These are phyloP conservation scores for Enteromius paludinosus DNA, from an alignment of 2,797 vertebrate genomes.

Conservation along the genomic window DNA sequence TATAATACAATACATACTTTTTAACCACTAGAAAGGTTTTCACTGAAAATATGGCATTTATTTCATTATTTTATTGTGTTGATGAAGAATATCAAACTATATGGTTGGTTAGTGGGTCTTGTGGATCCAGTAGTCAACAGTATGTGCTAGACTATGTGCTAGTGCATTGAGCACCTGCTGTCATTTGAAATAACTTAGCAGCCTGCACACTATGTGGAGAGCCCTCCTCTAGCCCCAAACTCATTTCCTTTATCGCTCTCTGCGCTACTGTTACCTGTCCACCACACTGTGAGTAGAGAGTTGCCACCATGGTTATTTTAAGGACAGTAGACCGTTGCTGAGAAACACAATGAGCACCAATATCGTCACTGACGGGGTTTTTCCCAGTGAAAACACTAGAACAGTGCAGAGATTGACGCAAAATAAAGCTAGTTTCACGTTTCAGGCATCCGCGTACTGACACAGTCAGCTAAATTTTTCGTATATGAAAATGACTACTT, in stretches of 20 bases:
- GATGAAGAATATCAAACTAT: neutral
- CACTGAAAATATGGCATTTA: neutral
- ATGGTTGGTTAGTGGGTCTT: neutral
- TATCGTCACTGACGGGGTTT: neutral
- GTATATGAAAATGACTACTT: neutral
- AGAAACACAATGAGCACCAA: neutral
- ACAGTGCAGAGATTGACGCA: neutral
- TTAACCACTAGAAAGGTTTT: neutral
- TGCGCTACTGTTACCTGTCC: neutral
- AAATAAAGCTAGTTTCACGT: constrained; percentile 2
- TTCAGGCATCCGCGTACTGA: neutral
- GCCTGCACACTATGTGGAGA: neutral
- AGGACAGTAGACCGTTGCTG: constrained; percentile 3
- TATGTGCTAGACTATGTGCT: neutral
- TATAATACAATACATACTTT: neutral
- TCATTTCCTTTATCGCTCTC: neutral
- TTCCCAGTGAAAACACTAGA: neutral
- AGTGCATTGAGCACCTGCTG: neutral
- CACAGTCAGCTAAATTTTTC: neutral
- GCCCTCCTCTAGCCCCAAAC: neutral
- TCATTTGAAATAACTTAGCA: constrained; percentile 7
- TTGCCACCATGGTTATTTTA: constrained; percentile 5
- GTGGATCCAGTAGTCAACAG: neutral
- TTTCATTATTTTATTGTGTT: too few relatives aligned
- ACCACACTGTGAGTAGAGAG: constrained; percentile 2